Evolutionary conservation across 2,113 vertebrate species (phyloP).

Genomic region (Percina caprodes): DNA sequence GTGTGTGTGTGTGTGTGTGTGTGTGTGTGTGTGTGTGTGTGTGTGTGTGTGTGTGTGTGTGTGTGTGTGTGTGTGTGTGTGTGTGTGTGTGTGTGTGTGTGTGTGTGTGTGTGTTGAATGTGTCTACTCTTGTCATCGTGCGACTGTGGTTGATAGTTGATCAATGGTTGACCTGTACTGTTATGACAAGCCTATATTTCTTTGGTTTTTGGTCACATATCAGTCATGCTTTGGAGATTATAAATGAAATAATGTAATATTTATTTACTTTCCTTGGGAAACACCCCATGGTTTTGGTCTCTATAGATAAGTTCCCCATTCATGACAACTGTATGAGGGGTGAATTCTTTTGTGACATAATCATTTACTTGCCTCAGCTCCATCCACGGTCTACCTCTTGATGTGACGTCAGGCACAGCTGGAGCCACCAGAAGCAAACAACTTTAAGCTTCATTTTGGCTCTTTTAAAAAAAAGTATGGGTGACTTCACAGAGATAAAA

Average conservation of each 20-base stretch:
- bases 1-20: constrained; percentile 6
- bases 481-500: background rate
- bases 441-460: no score
- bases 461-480: no score
- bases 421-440: no score
- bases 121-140: constrained; percentile 1
- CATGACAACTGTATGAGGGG: no score
- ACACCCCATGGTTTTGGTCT: no score
- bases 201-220: constrained; percentile 5
- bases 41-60: background rate
- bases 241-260: constrained; percentile 14
- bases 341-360: no score
- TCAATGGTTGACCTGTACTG: constrained; percentile 27
- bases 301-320: no score
- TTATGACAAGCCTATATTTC: constrained; percentile 36
- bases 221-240: constrained; percentile 4
- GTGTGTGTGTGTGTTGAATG: constrained; percentile 4
- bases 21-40: no score
- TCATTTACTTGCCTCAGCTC: no score
- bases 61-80: background rate
- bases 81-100: background rate
- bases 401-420: no score
- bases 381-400: no score
- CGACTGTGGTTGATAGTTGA: constrained; percentile 18
- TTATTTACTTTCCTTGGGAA: constrained; percentile 19